Conservation (phyloP, 2,888 invertebrate genomes). For the Sarcophaga carnaria region DNA sequence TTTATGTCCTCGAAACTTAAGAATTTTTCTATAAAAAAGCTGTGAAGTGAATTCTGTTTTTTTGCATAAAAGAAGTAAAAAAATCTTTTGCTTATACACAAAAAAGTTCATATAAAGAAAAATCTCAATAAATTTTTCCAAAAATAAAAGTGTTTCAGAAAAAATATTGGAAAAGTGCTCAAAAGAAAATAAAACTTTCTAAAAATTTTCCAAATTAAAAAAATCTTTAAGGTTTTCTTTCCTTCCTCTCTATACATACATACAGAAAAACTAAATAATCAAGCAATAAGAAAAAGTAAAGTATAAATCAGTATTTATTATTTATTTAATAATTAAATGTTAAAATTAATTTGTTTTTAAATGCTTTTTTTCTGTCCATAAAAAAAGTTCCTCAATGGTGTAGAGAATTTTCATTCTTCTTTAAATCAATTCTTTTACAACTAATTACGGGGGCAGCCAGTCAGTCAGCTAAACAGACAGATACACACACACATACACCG, state of each 20-base stretch:
- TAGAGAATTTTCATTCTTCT: slow-evolving; percentile 56
- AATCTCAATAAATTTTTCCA: neutral
- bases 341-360: slow-evolving; percentile 8
- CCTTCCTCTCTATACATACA: neutral
- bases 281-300: slow-evolving; percentile 36
- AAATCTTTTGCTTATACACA: slow-evolving; percentile 44
- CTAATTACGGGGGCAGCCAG: neutral
- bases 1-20: slow-evolving; percentile 47
- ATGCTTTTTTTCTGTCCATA: slow-evolving; percentile 26
- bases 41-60: slow-evolving; percentile 57
- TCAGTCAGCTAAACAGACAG: neutral
- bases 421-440: neutral
- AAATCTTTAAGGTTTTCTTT: slow-evolving; percentile 33
- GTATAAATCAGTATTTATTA: neutral
- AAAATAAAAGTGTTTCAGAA: slow-evolving; percentile 25
- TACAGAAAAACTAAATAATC: slow-evolving; percentile 19
- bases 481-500: too few relatives aligned
- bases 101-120: slow-evolving; percentile 50
- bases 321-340: slow-evolving; percentile 16
- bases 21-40: slow-evolving; percentile 17
- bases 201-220: neutral
- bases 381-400: slow-evolving; percentile 8
- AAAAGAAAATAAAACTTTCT: slow-evolving; percentile 12
- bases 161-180: slow-evolving; percentile 10
- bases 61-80: slow-evolving; percentile 21